A percentile compares a stretch with the other conserved stretches of the same genome.
Evolutionary conservation across 2,797 vertebrate genomes (phyloP).

Genomic region (Sebastes nivosus): DNA sequence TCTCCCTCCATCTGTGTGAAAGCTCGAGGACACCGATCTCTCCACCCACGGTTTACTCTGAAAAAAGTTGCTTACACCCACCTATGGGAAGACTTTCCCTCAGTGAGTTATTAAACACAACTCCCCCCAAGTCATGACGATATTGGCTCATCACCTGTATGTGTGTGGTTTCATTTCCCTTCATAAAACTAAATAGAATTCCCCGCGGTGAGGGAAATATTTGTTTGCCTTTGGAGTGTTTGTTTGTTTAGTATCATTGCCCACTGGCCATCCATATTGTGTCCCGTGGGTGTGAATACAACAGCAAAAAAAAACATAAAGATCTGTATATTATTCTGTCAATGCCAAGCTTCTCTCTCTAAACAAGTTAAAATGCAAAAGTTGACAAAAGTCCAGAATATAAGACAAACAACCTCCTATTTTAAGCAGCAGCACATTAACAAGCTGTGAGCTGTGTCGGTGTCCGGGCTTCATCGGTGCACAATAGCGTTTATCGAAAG

Average conservation of each 20-base stretch:
- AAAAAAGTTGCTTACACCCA: slow-evolving; percentile 57
- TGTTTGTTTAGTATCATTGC: background rate
- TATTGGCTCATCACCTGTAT: slow-evolving; percentile 53
- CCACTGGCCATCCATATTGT: slow-evolving; percentile 10
- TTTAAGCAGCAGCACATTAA: slow-evolving; percentile 30
- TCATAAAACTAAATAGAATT: slow-evolving; percentile 54
- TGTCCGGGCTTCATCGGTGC: background rate
- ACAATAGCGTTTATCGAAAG: slow-evolving; percentile 16
- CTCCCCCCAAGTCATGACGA: slow-evolving; percentile 57
- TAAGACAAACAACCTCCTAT: slow-evolving; percentile 1
- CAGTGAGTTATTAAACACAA: slow-evolving; percentile 61
- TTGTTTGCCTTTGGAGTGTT: slow-evolving; percentile 31
- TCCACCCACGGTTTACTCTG: slow-evolving; percentile 54
- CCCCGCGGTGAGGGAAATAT: slow-evolving; percentile 40
- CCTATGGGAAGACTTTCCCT: slow-evolving; percentile 43
- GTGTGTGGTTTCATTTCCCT: slow-evolving; percentile 45
- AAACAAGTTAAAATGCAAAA: background rate
- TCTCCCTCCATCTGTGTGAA: slow-evolving; percentile 29
- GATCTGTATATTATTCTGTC: background rate
- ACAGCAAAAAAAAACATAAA: background rate
- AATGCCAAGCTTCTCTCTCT: background rate
- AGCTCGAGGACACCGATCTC: slow-evolving; percentile 33
- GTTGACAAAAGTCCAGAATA: background rate
- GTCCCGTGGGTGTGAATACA: slow-evolving; percentile 6
- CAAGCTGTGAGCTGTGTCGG: slow-evolving; percentile 21